Percentiles rank a stretch among this genome's conserved stretches.
These are phyloP conservation scores for Oncorhynchus masou DNA, from an alignment of 2,113 vertebrate genomes.

Conservation along the genomic window DNA sequence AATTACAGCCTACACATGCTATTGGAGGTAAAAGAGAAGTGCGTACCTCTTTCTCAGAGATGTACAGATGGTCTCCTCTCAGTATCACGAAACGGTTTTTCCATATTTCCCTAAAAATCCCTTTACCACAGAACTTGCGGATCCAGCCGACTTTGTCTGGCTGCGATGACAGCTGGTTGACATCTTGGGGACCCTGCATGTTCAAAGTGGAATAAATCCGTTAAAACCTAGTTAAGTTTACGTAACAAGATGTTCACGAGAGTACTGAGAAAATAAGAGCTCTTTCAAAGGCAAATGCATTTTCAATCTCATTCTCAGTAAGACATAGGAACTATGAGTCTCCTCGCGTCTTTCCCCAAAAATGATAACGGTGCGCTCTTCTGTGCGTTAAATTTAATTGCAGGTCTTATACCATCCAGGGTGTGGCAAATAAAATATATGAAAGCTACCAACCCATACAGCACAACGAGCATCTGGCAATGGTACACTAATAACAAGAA, in stretches of 20 bases:
- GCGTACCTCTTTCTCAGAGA: conserved; percentile 90
- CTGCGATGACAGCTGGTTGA: conserved; percentile 64
- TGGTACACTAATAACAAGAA: neutral
- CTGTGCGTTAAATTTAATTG: neutral
- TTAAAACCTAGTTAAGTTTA: conserved; percentile 3
- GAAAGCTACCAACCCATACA: no score
- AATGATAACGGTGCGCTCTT: neutral
- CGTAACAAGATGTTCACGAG: neutral
- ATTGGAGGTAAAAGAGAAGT: neutral
- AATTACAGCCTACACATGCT: no score
- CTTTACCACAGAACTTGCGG: conserved; percentile 91
- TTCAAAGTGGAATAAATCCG: conserved; percentile 1
- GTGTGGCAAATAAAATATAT: conserved; percentile 1
- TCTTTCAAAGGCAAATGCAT: neutral
- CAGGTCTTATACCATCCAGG: neutral
- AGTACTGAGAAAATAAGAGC: neutral
- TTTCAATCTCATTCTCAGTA: neutral
- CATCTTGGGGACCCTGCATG: conserved; percentile 82
- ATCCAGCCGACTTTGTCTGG: conserved; percentile 95
- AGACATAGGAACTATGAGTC: neutral
- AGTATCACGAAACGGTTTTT: conserved; percentile 89
- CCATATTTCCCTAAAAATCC: conserved; percentile 96
- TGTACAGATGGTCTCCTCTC: conserved; percentile 87
- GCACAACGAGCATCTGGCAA: no score
- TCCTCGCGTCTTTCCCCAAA: neutral